A percentile compares a stretch with the other conserved stretches of the same genome.
Conservation (phyloP, 2,888 invertebrate species). For the Glyphotaelius pellucidus region DNA sequence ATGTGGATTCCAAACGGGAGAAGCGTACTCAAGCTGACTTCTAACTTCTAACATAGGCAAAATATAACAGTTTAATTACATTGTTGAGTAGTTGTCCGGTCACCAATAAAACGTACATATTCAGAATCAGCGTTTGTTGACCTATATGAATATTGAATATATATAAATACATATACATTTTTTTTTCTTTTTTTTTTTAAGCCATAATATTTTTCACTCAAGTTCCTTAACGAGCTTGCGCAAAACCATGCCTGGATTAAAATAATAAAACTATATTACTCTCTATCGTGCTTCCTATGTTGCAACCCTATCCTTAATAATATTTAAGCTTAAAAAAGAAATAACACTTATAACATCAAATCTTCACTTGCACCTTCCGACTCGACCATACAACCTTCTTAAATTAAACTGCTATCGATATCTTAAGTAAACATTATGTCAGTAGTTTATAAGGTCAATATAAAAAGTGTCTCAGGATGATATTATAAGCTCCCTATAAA, state of each 20-base stretch:
- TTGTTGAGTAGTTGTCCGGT: no score
- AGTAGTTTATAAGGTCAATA: background rate
- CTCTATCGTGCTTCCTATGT: background rate
- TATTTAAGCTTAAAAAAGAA: background rate
- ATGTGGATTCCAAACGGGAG: no score
- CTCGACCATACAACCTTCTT: background rate
- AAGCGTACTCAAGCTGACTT: no score
- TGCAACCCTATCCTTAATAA: background rate
- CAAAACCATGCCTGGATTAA: background rate
- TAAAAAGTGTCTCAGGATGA: background rate
- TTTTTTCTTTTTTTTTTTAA: no score
- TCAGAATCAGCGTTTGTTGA: no score
- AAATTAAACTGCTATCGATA: background rate
- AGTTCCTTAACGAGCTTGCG: background rate
- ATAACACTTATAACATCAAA: background rate
- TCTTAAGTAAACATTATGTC: background rate
- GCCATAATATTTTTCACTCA: no score
- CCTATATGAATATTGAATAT: no score
- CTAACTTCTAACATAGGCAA: no score
- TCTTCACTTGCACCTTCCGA: background rate
- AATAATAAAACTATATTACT: background rate
- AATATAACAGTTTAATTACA: no score
- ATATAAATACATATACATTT: no score
- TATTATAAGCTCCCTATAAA: background rate
- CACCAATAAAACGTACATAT: no score